A percentile compares a stretch with the other conserved stretches of the same genome.
Conservation (phyloP, 1,140 invertebrate species). For the Ericerus pela region DNA sequence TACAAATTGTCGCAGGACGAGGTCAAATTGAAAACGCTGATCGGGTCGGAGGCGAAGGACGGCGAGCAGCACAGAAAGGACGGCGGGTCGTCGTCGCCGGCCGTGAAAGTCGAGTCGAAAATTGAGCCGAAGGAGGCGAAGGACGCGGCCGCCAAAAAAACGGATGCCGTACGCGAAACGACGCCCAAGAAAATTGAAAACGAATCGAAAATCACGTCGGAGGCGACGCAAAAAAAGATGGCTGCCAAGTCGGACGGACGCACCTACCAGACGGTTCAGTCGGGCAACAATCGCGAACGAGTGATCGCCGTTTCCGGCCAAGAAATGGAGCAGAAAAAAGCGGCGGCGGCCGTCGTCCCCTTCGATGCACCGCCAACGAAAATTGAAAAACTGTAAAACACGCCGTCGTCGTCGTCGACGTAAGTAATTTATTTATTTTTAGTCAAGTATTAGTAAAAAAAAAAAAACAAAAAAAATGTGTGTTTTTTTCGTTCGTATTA, state of each 20-base stretch:
- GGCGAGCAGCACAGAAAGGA: neutral
- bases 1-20: neutral
- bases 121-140: neutral
- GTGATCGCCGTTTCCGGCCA: neutral
- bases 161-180: no score
- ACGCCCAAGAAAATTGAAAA: constrained; percentile 3
- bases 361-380: neutral
- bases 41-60: neutral
- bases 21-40: neutral
- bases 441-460: no score
- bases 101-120: neutral
- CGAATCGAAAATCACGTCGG: neutral
- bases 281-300: neutral
- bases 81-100: no score
- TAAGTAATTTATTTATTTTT: neutral
- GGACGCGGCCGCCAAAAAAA: neutral
- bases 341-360: neutral
- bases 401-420: neutral
- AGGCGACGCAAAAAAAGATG: neutral
- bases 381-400: constrained; percentile 6
- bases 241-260: neutral
- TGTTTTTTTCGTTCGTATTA: no score
- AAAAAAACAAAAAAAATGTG: no score
- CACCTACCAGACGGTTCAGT: neutral
- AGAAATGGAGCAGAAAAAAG: neutral